Base-by-base conservation (phyloP, 1,140 invertebrate genomes). In the Leptinotarsa texana region DNA sequence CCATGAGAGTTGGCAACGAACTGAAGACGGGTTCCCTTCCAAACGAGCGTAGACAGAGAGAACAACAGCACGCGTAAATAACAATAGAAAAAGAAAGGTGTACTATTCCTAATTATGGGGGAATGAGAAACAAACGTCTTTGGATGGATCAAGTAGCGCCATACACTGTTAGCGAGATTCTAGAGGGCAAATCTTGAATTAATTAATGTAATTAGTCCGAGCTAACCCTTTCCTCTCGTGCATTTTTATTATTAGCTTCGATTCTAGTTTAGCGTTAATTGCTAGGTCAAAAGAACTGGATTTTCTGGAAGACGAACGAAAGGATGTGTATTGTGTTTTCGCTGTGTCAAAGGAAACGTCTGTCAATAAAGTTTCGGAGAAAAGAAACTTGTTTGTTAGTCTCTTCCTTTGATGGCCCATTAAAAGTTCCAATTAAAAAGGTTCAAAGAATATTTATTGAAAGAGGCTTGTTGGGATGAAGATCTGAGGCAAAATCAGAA, bases 91-190 rank as follows among this genome's bases (percentile, higher is more conserved):
- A 68, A 75, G 73, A 77, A 49, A 51, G 63, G 33, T 47, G 51
- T 73, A 69, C 21, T 72, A 61, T 65, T 72, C 73, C 72, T 79
- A 79, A 79, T 79, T 79, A 79, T 73, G 77, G 71, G 70, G 78
- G 76, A 79, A 79, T 76, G 67, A 77, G 78, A 79, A 79, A 79
- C 78, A 77, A 79, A 71, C 75, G 76, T 79, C 78, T 79, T 77
- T 65, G 76, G 71, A 42, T 61, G 77, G 72, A 76, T 76, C 74
- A 78, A 75, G 74, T 77, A 77, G 74, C 74, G 74, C 76, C 57
- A 69, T 76, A 75, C 72, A 76, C 75, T 76, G 77, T 74, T 76
- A 77, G 73, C 72, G 77, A 78, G 76, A 78, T 73, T 78, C 62
- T 78, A 75, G 73, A 78, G 74, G 74, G 71, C 72, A 69, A 78